phyloP scores from a whole-genome alignment of 2,797 vertebrate species.

The Helarctos malayanus region DNA sequence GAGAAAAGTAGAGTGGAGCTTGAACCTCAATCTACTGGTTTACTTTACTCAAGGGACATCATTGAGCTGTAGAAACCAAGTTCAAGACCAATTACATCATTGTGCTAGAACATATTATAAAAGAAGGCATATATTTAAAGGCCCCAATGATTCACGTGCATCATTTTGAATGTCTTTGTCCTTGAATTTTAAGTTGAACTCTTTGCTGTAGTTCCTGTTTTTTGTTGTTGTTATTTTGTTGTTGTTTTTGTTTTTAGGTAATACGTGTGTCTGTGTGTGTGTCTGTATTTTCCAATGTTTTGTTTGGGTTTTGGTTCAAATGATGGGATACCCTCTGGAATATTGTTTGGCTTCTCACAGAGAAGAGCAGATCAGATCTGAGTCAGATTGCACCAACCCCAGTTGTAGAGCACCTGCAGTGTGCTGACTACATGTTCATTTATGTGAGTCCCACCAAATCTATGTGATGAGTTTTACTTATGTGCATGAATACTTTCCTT shows the following conservation, averaged over 20 bases:
- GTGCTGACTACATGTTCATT: rapidly evolving
- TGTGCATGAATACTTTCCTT: not conserved
- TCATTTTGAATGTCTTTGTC: not conserved
- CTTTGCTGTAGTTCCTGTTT: not conserved
- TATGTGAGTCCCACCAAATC: not conserved
- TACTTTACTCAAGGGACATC: not conserved
- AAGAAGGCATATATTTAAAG: not conserved
- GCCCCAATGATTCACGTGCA: not conserved
- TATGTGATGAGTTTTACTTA: not conserved
- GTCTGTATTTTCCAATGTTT: not conserved
- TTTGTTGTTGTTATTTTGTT: not conserved
- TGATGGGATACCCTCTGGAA: not conserved
- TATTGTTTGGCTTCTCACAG: not conserved
- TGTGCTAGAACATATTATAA: not conserved
- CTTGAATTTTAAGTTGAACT: not conserved
- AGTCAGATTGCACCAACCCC: not conserved
- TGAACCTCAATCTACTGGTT: not conserved
- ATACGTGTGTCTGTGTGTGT: not conserved
- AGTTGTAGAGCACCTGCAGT: not conserved
- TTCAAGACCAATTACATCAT: not conserved
- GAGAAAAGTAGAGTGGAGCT: not conserved
- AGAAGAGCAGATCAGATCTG: not conserved
- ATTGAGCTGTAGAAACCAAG: not conserved
- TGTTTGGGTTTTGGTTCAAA: not conserved
- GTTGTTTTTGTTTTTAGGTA: not conserved